Evolutionary conservation across 2,797 vertebrate species (phyloP).

Genomic region (Taeniopygia guttata): DNA sequence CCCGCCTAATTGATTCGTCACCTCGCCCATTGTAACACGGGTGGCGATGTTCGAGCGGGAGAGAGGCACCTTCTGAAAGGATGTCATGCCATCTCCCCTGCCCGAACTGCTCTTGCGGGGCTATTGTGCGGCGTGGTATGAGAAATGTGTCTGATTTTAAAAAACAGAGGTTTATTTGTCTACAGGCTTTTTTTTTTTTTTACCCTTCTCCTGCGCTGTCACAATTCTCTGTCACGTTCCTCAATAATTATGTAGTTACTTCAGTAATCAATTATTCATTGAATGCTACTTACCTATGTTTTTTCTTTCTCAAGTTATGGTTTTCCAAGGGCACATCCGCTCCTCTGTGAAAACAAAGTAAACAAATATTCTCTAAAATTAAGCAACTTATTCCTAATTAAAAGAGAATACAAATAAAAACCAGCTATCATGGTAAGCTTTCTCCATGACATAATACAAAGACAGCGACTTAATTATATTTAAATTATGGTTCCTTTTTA

Average conservation of each 20-base stretch:
- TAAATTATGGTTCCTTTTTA: neutral
- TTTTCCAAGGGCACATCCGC: neutral
- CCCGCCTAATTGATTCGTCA: conserved; percentile 67
- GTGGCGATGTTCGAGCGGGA: conserved; percentile 44
- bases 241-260: neutral
- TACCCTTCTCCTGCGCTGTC: fast-evolving
- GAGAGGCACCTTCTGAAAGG: neutral
- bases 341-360: neutral
- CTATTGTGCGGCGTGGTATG: neutral
- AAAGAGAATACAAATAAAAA: neutral
- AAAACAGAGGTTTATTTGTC: neutral
- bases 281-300: neutral
- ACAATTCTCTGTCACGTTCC: neutral
- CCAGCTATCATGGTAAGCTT: neutral
- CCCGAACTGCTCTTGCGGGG: conserved; percentile 31
- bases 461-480: neutral
- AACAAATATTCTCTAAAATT: neutral
- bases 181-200: neutral
- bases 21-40: conserved; percentile 56
- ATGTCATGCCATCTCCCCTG: conserved; percentile 35
- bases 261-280: neutral
- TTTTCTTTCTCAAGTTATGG: neutral
- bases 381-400: neutral
- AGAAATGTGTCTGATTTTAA: conserved; percentile 39
- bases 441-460: neutral